Base-by-base conservation (phyloP, 2,797 vertebrate species). In the Pogoniulus pusillus region DNA sequence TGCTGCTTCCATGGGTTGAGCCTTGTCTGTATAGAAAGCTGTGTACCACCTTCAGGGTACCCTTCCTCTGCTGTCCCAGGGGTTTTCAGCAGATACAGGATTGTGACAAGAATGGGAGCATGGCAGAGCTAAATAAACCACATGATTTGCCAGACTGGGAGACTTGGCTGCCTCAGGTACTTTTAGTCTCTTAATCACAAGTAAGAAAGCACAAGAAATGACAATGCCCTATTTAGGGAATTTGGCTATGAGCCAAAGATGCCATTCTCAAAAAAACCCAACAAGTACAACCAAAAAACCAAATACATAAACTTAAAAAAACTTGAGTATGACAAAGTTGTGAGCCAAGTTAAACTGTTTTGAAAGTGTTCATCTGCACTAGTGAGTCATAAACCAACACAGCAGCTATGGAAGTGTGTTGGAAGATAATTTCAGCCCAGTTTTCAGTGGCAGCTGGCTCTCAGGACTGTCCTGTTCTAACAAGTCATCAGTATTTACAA, bases 391-490 rank as follows among this genome's bases (percentile, higher is more conserved):
- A 88, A 93, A 78, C n/a, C 70, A 77, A 9, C 2, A 2, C 9
- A 76, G 53, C 71, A 93, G 24, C 84, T 57, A 39, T 5, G 17
- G 39, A 68, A 84, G 57, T 26, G 57, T 47, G 24, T 57, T 91
- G 68, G 24, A 71, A 27, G 12, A 10, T n/a, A 10, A 80, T 71
- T 93, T 71, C 43, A 76, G 60, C 16, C 29, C 59, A 3, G 0
- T 79, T 89, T 82, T 49, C 63, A 85, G 71, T 60, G 76, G 35
- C 53, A 79, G 68, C 60, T 78, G 49, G 15, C 23, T 84, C 60
- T 53, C 19, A 6, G 53, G 32, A 76, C 53, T 23, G 22, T 55
- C 66, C 63, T 72, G 32, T 16, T 73, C 35, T 70, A 82, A 29
- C 35, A 76, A 54, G 22, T 19, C 41, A n/a, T 34, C 66, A 19